Percentiles rank a stretch among this genome's conserved stretches.
phyloP scores from a whole-genome alignment of 2,888 invertebrate genomes.

The Yponomeuta evonymella region DNA sequence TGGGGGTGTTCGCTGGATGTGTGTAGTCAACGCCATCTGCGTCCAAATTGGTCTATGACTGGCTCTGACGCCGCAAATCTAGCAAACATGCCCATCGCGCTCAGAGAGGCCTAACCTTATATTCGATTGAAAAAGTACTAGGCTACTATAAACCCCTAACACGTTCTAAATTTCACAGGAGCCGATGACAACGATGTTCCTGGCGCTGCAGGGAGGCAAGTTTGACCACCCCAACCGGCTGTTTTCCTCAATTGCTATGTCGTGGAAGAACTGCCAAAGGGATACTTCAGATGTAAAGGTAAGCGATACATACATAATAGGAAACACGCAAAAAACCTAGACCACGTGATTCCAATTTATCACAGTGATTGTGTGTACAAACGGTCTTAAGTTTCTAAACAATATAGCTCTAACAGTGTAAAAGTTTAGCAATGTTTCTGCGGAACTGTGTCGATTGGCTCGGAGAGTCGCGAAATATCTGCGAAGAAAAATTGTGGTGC shows the following conservation, averaged over 20 bases:
- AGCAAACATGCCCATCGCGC: too few relatives aligned
- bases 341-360: neutral
- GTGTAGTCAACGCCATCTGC: too few relatives aligned
- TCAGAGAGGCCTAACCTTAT: too few relatives aligned
- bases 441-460: constrained; percentile 9
- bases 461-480: constrained; percentile 2
- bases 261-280: constrained; percentile 99
- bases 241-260: constrained; percentile 94
- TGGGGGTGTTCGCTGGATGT: too few relatives aligned
- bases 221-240: constrained; percentile 99
- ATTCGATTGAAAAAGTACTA: neutral
- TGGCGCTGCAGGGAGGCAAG: constrained; percentile 98
- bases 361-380: neutral
- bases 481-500: neutral
- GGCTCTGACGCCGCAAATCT: too few relatives aligned
- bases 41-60: too few relatives aligned
- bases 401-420: neutral
- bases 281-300: constrained; percentile 99
- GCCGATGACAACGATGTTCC: constrained; percentile 99
- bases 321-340: neutral
- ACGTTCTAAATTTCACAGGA: constrained; percentile 78
- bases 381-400: neutral
- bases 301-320: constrained; percentile 15
- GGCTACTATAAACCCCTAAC: neutral
- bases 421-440: constrained; percentile 9